phyloP scores from a whole-genome alignment of 2,888 invertebrate genomes.

The Pteria penguin region DNA sequence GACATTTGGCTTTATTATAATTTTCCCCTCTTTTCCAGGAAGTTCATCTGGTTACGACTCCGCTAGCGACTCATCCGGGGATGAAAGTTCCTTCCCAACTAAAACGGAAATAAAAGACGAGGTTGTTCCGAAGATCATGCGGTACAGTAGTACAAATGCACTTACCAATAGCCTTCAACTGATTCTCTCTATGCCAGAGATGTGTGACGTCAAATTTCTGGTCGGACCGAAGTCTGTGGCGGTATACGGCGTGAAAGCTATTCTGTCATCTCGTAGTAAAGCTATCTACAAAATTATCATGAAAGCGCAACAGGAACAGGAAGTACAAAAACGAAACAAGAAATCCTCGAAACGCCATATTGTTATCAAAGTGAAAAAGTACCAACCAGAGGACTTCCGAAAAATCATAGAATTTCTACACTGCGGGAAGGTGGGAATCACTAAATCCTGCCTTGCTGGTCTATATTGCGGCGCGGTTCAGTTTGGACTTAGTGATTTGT shows the following conservation, averaged over 20 bases:
- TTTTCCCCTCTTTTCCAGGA: not conserved
- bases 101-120: not conserved
- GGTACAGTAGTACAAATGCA: conserved; percentile 14
- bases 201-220: conserved; percentile 23
- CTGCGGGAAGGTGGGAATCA: conserved; percentile 8
- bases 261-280: conserved; percentile 6
- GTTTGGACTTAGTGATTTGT: conserved; percentile 10
- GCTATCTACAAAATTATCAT: conserved; percentile 7
- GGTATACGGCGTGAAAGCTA: conserved; percentile 18
- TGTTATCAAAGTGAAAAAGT: conserved; percentile 2
- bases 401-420: conserved; percentile 15
- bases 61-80: not conserved
- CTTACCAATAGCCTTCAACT: conserved; percentile 3
- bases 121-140: not conserved
- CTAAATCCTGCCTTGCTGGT: not conserved
- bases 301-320: conserved; percentile 5
- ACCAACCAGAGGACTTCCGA: conserved; percentile 12
- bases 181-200: conserved; percentile 20
- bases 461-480: conserved; percentile 19
- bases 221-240: conserved; percentile 15
- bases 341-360: not conserved
- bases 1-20: not conserved
- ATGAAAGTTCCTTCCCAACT: not conserved
- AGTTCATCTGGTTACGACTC: conserved; percentile 22
- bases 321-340: not conserved